Evolutionary conservation across 2,113 vertebrate species (phyloP).

Genomic region (Gulo gulo): DNA sequence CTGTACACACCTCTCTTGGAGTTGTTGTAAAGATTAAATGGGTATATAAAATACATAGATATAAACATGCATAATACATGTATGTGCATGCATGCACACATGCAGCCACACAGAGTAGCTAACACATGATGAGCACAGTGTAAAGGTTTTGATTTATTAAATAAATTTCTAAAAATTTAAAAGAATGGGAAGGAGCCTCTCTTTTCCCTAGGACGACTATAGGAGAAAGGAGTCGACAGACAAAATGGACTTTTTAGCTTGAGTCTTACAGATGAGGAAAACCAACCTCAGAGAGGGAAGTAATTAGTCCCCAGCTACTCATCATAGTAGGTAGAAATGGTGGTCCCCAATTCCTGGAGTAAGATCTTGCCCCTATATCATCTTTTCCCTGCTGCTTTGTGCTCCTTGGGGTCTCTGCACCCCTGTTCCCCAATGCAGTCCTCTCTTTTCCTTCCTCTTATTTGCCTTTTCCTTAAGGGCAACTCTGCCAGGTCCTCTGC

Average conservation of each 20-base stretch:
- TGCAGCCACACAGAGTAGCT: not conserved
- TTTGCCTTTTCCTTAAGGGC: not conserved
- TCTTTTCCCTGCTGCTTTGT: not conserved
- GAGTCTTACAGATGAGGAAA: not conserved
- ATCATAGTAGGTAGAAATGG: not conserved
- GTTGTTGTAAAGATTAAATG: not conserved
- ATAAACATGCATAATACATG: fast-evolving
- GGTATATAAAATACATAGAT: not conserved
- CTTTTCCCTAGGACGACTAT: not conserved
- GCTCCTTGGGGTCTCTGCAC: not conserved
- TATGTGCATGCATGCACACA: not conserved
- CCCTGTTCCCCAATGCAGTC: not conserved
- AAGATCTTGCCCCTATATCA: fast-evolving
- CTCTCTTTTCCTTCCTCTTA: not conserved
- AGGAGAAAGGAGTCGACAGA: not conserved
- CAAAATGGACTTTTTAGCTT: not conserved
- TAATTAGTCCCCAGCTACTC: fast-evolving
- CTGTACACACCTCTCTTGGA: not conserved
- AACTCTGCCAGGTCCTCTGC: not conserved
- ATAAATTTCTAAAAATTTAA: not conserved
- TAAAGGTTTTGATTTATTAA: not conserved
- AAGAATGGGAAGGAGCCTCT: not conserved
- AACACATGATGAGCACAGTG: not conserved
- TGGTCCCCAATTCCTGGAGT: not conserved
- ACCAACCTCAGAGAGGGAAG: not conserved